Evolutionary conservation across 2,888 invertebrate genomes (phyloP).

Genomic region (Netelia fuscicornis): DNA sequence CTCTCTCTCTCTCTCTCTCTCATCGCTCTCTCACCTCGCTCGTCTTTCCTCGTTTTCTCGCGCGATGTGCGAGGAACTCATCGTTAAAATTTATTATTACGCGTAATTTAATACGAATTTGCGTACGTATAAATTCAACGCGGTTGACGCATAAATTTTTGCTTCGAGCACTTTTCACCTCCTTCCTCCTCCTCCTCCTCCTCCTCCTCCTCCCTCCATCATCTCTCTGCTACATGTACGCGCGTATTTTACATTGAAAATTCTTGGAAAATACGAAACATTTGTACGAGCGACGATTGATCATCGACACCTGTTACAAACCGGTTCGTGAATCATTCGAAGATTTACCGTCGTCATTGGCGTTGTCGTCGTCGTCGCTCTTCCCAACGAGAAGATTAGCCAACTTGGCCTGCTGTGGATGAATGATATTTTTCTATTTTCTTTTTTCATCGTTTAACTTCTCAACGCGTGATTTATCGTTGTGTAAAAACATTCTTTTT

Average conservation of each 20-base stretch:
- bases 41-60: constrained; percentile 15
- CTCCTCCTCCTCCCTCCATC: neutral
- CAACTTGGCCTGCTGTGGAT: neutral
- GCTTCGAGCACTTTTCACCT: neutral
- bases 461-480: too few relatives aligned
- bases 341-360: neutral
- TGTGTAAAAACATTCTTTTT: too few relatives aligned
- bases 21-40: constrained; percentile 3
- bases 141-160: constrained; percentile 15
- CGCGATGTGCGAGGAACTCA: neutral
- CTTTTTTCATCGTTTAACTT: neutral
- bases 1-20: constrained; percentile 2
- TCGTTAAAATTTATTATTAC: constrained; percentile 46
- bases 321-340: constrained; percentile 42
- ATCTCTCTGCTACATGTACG: neutral
- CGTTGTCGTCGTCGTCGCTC: neutral
- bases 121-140: constrained; percentile 27
- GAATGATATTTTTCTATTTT: constrained; percentile 7
- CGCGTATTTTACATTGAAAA: constrained; percentile 8
- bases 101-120: constrained; percentile 53
- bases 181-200: neutral
- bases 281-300: constrained; percentile 33
- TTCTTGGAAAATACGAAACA: constrained; percentile 35
- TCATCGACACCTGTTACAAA: constrained; percentile 47
- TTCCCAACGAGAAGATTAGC: neutral